Evolutionary conservation across 2,113 vertebrate species (phyloP), one percentile per base, ranked within the genome.

Genomic region (Dascyllus trimaculatus): DNA sequence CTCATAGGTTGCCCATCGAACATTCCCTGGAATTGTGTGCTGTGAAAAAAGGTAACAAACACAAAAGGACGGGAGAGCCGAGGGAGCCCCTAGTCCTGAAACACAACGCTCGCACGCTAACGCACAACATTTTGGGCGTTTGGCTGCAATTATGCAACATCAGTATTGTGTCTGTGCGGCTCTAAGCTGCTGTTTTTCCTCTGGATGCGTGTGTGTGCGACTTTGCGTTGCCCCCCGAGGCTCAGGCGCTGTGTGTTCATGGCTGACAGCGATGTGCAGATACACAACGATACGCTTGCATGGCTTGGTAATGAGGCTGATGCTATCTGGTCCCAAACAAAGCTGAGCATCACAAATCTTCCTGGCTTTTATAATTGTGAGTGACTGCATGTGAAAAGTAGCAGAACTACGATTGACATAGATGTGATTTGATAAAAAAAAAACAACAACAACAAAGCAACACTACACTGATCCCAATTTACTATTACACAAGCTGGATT

Each of bases 141-240:
- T 70, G 24, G 52, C 67, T 60, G 56, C 56, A 46, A 71, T 92
- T 91, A 85, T 43, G 32, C 80, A 92, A 91, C 91, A 77, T 78
- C 76, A 73, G 49, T 84, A 75, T 82, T 81, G 84, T 85, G 72
- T 80, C 78, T 81, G 68, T 62, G 54, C 71, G 67, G 80, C 77
- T 72, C 67, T 78, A 76, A 90, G 79, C 88, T 18, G 59, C 73
- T 82, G 76, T 75, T 76, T 79, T 5, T 0, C 21, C 48, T 24
- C 56, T 74, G 14, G 68, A 71, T 80, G 66, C 61, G 67, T 60
- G 46, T 79, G 65, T 64, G 67, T 60, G 46, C 80, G 84, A 86
- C 76, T 70, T 73, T 78, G 73, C 57, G 67, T 62, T 35, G 32
- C 54, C 57, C 78, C 76, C 71, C 46, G 71, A 71, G 68, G 58